A percentile compares a stretch with the other conserved stretches of the same genome.
Conservation (phyloP, 2,113 vertebrate genomes). For the Mohoua ochrocephala region DNA sequence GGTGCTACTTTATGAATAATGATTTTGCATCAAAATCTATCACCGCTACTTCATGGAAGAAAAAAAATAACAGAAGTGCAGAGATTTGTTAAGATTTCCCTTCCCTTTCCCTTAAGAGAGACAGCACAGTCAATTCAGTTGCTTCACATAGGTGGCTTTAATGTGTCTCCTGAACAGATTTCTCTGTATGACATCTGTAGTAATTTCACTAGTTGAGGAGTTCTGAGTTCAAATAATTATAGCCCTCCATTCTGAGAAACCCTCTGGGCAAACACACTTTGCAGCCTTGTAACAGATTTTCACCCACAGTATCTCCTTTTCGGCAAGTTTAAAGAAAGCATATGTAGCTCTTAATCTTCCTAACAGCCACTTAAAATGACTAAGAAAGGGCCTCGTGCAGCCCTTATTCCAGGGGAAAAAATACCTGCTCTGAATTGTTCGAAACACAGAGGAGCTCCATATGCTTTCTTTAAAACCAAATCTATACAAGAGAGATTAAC, state of each 20-base stretch:
- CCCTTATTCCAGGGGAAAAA: neutral
- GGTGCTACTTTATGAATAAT: neutral
- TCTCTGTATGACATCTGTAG: neutral
- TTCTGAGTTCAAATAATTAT: conserved; percentile 4
- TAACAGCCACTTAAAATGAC: conserved; percentile 14
- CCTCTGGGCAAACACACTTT: conserved; percentile 4
- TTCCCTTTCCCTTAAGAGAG: neutral
- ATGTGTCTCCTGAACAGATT: neutral
- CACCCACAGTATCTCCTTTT: conserved; percentile 18
- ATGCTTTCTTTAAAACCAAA: conserved; percentile 23
- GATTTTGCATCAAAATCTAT: neutral
- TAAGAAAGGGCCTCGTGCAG: neutral
- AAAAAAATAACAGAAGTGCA: neutral
- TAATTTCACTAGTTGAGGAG: neutral
- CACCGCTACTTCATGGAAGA: neutral
- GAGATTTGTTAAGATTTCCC: neutral
- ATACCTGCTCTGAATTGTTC: neutral
- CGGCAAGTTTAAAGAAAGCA: neutral
- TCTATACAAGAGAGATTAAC: conserved; percentile 9
- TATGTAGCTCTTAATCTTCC: conserved; percentile 11
- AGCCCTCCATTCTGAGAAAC: neutral
- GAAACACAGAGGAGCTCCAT: neutral
- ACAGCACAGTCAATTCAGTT: neutral
- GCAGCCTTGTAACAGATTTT: neutral
- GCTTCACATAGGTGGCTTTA: neutral